Base-by-base conservation (phyloP, 2,888 invertebrate species). In the Craniophora ligustri region DNA sequence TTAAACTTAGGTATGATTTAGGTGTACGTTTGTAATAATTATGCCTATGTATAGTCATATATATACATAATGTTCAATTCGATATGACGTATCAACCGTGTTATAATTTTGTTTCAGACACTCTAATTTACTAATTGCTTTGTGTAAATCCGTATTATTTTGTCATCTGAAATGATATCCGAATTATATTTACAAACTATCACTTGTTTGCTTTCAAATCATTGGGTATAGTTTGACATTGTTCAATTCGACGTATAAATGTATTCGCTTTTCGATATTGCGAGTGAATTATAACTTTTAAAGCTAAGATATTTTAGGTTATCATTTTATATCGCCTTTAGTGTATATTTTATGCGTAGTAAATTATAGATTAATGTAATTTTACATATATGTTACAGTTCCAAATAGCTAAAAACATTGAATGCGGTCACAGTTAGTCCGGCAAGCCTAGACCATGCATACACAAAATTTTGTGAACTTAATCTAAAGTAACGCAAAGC, bases 391-490 rank as follows among this genome's bases (percentile, higher is more conserved):
- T n/a, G n/a, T n/a, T n/a, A n/a, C n/a, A n/a, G n/a, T n/a, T n/a
- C n/a, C n/a, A n/a, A n/a, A n/a, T n/a, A n/a, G n/a, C n/a, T n/a
- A n/a, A n/a, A n/a, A n/a, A n/a, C n/a, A n/a, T n/a, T n/a, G 61
- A 57, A 46, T 15, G 53, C 36, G 54, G 56, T 67, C 56, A 72
- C 62, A n/a, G 59, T 54, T 42, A 58, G 67, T 72, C 59, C 58
- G 39, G 59, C 53, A 61, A 57, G 66, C 67, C 72, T 45, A 71
- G 73, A 66, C 75, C 68, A 66, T 76, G 78, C 72, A 76, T 65
- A 78, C 75, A 78, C 76, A 76, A 76, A 81, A 83, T 82, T 79
- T 82, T 79, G 71, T 80, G 81, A 85, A 86, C 79, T 85, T 81
- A 83, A 83, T 84, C 78, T 78, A 51, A 80, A 79, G 76, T 77